A percentile compares a stretch with the other conserved stretches of the same genome.
Conservation (phyloP, 2,888 invertebrate genomes). For the Allacma fusca region DNA sequence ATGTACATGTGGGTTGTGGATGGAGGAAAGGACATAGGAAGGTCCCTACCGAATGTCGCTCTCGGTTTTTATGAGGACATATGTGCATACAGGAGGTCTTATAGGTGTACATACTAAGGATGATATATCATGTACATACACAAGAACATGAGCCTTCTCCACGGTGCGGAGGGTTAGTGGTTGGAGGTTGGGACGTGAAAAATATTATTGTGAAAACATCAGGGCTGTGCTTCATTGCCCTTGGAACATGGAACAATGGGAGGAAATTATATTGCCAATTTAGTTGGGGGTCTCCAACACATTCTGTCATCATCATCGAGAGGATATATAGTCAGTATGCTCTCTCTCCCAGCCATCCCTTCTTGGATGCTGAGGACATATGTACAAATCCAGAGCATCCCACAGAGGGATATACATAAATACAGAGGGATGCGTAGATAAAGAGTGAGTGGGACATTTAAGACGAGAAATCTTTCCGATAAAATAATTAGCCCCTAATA, state of each 20-base stretch:
- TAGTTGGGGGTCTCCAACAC: slow-evolving; percentile 24
- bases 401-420: slow-evolving; percentile 14
- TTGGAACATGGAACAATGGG: slow-evolving; percentile 35
- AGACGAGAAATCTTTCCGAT: slow-evolving; percentile 37
- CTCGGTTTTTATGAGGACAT: background rate
- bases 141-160: too few relatives aligned
- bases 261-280: slow-evolving; percentile 43
- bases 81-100: too few relatives aligned
- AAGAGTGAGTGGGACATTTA: too few relatives aligned
- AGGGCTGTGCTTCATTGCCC: slow-evolving; percentile 43
- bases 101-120: too few relatives aligned
- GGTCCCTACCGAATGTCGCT: background rate
- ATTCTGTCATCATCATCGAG: slow-evolving; percentile 30
- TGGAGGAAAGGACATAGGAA: background rate
- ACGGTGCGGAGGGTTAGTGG: background rate
- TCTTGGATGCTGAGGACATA: too few relatives aligned
- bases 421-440: background rate
- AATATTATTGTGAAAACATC: slow-evolving; percentile 40
- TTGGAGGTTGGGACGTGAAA: background rate
- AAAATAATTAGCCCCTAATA: slow-evolving; percentile 47
- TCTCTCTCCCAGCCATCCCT: too few relatives aligned
- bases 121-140: too few relatives aligned
- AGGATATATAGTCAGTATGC: too few relatives aligned
- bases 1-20: background rate
- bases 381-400: too few relatives aligned